Evolutionary conservation across 2,113 vertebrate species (phyloP), one percentile per base, ranked within the genome.

Genomic region (Aphyosemion australe): DNA sequence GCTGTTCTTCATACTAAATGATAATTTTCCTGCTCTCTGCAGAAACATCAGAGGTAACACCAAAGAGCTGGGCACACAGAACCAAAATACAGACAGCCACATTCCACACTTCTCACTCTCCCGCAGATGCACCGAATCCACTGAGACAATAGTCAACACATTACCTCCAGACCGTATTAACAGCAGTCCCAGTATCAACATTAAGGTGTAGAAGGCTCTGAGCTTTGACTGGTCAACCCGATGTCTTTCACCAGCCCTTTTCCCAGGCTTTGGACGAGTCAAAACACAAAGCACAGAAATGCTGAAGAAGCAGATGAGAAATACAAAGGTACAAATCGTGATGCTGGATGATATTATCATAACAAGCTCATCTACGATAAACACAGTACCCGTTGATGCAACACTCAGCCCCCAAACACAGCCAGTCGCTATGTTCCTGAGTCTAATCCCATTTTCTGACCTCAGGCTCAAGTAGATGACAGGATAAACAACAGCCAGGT

Each of bases 181-280:
- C 54, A 67, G 21, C 50, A 50, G 31, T 50, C 46, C 60, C 18
- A 60, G 16, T n/a, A 47, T 60, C 9, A 11, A 2, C 12, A 34
- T 9, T 32, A 32, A 5, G 32, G 7, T 32, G 32, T 32, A 32
- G 32, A 32, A 32, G 11, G 57, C 57, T 42, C 57, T 46, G 6
- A 46, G 57, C 21, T 60, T 60, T n/a, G 42, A 31, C 16, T 18
- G 62, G 68, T 72, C 50, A n/a, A 26, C 61, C 19, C 14, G 7
- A 3, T 3, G 16, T 15, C 14, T 19, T 4, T 51, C 57, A 16
- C 21, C 21, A 1, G 3, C 34, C 12, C 20, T 21, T 21, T n/a
- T n/a, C n/a, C n/a, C n/a, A n/a, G 56, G 56, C 7, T 37, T 41
- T 1, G 13, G 41, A 58, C 56, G 56, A 16, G 43, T 14, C 13